Evolutionary conservation across 2,113 vertebrate species (phyloP).

Genomic region (Nycticryphes semicollaris): DNA sequence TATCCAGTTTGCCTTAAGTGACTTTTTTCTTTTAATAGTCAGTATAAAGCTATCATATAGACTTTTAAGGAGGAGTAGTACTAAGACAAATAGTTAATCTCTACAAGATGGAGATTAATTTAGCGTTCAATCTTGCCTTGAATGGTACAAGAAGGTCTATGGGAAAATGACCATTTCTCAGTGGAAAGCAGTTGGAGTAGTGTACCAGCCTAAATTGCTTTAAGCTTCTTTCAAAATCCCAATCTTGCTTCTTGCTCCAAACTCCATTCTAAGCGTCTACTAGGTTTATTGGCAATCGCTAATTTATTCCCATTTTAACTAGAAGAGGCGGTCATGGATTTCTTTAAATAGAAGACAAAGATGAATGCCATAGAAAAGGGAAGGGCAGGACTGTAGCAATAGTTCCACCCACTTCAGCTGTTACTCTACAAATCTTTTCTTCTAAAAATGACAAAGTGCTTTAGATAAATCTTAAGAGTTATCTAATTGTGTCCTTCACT

Average conservation of each 20-base stretch:
- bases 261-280: neutral
- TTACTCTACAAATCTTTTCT: neutral
- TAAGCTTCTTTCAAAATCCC: neutral
- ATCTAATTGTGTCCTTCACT: neutral
- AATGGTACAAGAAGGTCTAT: neutral
- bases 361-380: neutral
- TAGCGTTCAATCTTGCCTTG: neutral
- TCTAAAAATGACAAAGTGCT: neutral
- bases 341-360: neutral
- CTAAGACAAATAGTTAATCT: neutral
- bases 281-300: neutral
- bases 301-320: neutral
- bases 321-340: neutral
- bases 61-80: neutral
- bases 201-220: neutral
- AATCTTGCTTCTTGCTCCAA: neutral
- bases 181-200: neutral
- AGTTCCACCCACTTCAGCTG: neutral
- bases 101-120: neutral
- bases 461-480: neutral
- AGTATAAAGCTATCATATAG: neutral
- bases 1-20: conserved; percentile 2
- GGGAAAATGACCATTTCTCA: neutral
- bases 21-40: conserved; percentile 11
- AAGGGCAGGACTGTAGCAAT: neutral